phyloP scores from a whole-genome alignment of 2,113 vertebrate genomes.

The Sylvia atricapilla region DNA sequence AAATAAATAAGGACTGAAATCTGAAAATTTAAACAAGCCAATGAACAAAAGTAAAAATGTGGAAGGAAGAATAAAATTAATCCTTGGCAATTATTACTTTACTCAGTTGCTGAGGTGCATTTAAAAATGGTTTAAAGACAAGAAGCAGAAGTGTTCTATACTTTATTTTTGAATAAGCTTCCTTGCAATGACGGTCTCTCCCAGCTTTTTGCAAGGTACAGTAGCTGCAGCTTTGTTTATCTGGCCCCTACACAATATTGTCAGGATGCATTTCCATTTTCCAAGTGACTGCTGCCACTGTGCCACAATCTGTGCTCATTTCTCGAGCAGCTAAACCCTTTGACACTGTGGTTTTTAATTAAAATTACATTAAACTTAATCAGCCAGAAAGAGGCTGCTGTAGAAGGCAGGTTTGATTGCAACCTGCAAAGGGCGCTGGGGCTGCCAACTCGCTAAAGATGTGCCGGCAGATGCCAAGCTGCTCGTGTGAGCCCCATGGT shows the following conservation, averaged over 20 bases:
- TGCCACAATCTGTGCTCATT: constrained; percentile 98
- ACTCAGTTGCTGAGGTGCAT: neutral
- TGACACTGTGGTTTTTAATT: constrained; percentile 99
- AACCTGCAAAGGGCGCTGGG: constrained; percentile 91
- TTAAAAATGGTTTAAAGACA: neutral
- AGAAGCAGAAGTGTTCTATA: neutral
- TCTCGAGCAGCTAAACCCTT: constrained; percentile 99
- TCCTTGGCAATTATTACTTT: neutral
- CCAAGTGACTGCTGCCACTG: constrained; percentile 96
- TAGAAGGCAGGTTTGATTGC: constrained; percentile 95
- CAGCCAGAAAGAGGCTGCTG: constrained; percentile 95
- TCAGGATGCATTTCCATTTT: constrained; percentile 96
- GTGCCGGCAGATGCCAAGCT: constrained; percentile 93
- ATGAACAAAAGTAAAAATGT: neutral
- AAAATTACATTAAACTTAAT: constrained; percentile 99
- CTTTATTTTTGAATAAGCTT: constrained; percentile 3
- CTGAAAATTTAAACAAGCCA: neutral
- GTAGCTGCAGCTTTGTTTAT: constrained; percentile 77
- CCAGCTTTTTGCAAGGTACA: constrained; percentile 38
- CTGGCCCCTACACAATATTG: constrained; percentile 81
- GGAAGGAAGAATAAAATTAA: neutral
- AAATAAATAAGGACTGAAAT: neutral
- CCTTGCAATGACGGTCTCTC: constrained; percentile 15
- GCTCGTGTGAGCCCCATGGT: constrained; percentile 70
- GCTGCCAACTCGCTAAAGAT: constrained; percentile 97